Conservation (phyloP, 2,888 invertebrate genomes). For the Synergus laeviventris region DNA sequence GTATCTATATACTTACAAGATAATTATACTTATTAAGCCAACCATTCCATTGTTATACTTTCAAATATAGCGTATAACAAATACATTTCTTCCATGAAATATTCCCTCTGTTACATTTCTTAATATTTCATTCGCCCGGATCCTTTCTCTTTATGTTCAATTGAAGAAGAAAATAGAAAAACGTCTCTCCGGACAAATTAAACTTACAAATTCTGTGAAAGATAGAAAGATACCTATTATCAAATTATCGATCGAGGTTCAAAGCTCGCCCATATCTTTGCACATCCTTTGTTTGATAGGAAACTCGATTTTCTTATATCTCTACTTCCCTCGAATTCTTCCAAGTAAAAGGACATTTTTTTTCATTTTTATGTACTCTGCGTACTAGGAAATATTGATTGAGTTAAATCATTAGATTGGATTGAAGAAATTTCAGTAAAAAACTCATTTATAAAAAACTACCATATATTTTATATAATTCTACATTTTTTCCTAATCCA, state of each 20-base stretch:
- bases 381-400: not conserved
- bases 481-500: too few species aligned
- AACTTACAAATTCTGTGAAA: conserved; percentile 11
- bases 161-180: not conserved
- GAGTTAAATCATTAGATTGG: not conserved
- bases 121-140: not conserved
- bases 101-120: not conserved
- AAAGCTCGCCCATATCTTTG: not conserved
- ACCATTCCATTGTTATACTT: not conserved
- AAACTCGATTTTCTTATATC: not conserved
- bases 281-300: not conserved
- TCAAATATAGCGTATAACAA: not conserved
- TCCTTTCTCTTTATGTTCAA: not conserved
- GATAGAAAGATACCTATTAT: not conserved
- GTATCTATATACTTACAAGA: not conserved
- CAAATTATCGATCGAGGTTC: conserved; percentile 5
- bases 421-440: not conserved
- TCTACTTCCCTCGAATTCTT: not conserved
- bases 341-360: not conserved
- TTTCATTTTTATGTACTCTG: not conserved
- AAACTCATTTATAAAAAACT: too few species aligned
- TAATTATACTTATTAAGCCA: not conserved
- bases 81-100: not conserved
- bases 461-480: too few species aligned
- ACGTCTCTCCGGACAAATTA: not conserved